A percentile compares a stretch with the other conserved stretches of the same genome.
Evolutionary conservation across 23 tunicate genomes (phyloP).

Genomic region (Oikopleura dioica): DNA sequence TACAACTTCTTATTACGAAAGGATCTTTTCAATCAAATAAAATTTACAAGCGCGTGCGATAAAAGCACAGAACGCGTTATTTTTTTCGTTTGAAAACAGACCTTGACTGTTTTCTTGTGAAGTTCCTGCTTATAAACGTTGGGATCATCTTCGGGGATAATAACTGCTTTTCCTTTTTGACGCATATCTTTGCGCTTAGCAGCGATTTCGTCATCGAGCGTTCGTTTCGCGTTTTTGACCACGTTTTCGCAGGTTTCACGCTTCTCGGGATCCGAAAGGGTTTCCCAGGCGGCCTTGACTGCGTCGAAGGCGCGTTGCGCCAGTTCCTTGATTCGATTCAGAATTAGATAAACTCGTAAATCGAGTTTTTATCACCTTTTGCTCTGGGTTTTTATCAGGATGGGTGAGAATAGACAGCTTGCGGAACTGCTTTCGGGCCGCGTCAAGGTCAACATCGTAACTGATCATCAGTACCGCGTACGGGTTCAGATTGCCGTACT

Average conservation of each 20-base stretch:
- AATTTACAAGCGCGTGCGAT: no score
- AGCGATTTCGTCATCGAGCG: constrained; percentile 24
- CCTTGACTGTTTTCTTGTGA: background rate
- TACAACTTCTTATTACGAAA: background rate
- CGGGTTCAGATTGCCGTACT: constrained; percentile 82
- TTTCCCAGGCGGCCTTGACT: constrained; percentile 87
- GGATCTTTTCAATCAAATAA: background rate
- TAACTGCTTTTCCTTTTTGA: background rate
- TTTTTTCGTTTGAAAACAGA: no score
- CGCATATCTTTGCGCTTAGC: constrained; percentile 6
- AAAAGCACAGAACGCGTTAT: no score
- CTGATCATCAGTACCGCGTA: constrained; percentile 71
- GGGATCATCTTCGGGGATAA: constrained; percentile 11
- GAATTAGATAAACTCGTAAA: no score
- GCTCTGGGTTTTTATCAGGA: constrained; percentile 72
- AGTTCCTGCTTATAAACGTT: constrained; percentile 2
- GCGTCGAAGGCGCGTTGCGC: constrained; percentile 19
- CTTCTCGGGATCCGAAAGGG: constrained; percentile 40
- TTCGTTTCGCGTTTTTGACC: constrained; percentile 79
- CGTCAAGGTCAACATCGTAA: background rate
- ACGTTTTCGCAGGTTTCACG: constrained; percentile 47
- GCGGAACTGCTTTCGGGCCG: constrained; percentile 36
- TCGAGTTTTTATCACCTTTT: constrained; percentile 54
- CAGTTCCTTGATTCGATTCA: background rate
- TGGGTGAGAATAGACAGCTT: constrained; percentile 82